phyloP scores from a whole-genome alignment of 2,888 invertebrate genomes.

The Epiblema foenella region DNA sequence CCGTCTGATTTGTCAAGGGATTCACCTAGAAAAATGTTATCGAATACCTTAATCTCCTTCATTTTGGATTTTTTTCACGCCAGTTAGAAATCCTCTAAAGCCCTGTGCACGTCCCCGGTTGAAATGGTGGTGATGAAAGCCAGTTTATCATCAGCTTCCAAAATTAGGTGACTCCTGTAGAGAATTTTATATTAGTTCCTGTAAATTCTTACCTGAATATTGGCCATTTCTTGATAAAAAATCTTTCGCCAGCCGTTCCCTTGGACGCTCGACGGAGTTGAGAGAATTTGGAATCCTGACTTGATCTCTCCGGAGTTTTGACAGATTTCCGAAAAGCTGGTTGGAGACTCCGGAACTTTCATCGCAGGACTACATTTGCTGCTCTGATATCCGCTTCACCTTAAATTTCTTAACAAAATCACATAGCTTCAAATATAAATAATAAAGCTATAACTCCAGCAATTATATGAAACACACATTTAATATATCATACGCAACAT shows the following conservation, averaged over 20 bases:
- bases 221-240: not conserved
- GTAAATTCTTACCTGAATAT: conserved; percentile 27
- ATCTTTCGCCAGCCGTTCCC: not conserved
- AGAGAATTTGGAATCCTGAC: not conserved
- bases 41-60: not conserved
- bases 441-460: conserved; percentile 8
- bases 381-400: conserved; percentile 10
- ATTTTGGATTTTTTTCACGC: not conserved
- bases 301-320: not conserved
- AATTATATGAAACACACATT: not conserved
- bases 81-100: no score
- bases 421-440: conserved; percentile 28
- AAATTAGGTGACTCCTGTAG: not conserved
- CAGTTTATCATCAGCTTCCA: not conserved
- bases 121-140: no score
- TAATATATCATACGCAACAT: not conserved
- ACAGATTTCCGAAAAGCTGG: not conserved
- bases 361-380: conserved; percentile 13
- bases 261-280: not conserved
- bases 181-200: not conserved
- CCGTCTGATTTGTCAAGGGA: not conserved
- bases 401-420: conserved; percentile 36
- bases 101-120: no score
- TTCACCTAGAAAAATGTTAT: not conserved
- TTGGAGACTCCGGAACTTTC: not conserved